These are phyloP conservation scores for Vidua macroura DNA, from an alignment of 2,113 vertebrate genomes.

Conservation along the genomic window DNA sequence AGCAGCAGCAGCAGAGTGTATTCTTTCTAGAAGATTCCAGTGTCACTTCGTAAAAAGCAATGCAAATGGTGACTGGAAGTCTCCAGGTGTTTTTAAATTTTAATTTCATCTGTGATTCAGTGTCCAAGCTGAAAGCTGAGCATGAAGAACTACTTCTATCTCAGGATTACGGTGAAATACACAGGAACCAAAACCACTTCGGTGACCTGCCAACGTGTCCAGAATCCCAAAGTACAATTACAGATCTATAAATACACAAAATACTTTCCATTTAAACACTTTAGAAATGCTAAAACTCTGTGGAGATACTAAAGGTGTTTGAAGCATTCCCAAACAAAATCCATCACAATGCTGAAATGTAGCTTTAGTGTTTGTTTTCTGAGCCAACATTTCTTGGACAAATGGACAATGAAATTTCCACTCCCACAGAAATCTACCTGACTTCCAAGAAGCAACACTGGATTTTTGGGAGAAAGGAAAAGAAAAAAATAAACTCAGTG, in stretches of 20 bases:
- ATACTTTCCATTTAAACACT: background rate
- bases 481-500: background rate
- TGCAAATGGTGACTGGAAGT: background rate
- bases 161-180: background rate
- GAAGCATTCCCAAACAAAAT: background rate
- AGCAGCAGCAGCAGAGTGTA: background rate
- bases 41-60: background rate
- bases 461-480: background rate
- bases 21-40: background rate
- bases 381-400: background rate
- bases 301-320: background rate
- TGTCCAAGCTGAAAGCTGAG: background rate
- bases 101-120: background rate
- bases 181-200: background rate
- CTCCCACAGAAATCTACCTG: background rate
- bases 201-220: background rate
- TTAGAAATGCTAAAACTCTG: background rate
- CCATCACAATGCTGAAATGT: background rate
- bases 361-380: background rate
- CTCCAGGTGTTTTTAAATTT: background rate
- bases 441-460: background rate
- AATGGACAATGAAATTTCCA: background rate
- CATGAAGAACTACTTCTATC: background rate
- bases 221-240: background rate
- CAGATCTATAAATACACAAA: background rate